Conservation (phyloP, 2,888 invertebrate species). For the Nebria salina region DNA sequence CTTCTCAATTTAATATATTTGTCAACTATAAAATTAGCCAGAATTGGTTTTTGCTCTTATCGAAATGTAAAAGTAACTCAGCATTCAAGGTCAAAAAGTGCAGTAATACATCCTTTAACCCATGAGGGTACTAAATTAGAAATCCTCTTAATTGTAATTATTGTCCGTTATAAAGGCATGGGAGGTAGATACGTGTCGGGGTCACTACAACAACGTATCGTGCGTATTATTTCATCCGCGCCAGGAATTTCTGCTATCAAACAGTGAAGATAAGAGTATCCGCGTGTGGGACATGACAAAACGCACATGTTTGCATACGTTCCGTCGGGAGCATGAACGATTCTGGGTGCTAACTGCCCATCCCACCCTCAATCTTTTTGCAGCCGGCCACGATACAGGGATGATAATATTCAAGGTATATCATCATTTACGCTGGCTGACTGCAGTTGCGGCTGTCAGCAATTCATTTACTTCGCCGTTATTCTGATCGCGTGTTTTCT, state of each 20-base stretch:
- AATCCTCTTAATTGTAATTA: constrained; percentile 4
- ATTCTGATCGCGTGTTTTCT: constrained; percentile 30
- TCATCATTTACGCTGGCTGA: not conserved
- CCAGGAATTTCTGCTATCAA: constrained; percentile 95
- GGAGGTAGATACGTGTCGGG: constrained; percentile 99
- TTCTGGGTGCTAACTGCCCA: constrained; percentile 98
- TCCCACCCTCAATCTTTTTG: constrained; percentile 95
- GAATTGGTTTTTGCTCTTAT: too few relatives aligned
- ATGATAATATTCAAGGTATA: constrained; percentile 84
- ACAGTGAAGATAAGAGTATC: constrained; percentile 97
- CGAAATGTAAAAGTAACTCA: too few relatives aligned
- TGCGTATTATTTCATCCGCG: constrained; percentile 97
- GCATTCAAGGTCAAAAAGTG: too few relatives aligned
- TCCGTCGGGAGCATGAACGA: constrained; percentile 93
- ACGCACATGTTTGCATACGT: constrained; percentile 89
- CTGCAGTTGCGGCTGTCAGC: constrained; percentile 14
- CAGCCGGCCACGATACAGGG: constrained; percentile 99
- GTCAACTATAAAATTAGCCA: too few relatives aligned
- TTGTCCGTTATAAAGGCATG: constrained; percentile 74
- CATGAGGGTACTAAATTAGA: too few relatives aligned
- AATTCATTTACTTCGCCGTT: constrained; percentile 25
- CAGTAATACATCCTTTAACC: too few relatives aligned
- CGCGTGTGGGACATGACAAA: constrained; percentile 99
- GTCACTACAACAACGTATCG: constrained; percentile 99
- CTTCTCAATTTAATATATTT: too few relatives aligned